These are phyloP conservation scores for Phodopus roborovskii DNA, from an alignment of 2,113 vertebrate genomes.

Conservation along the genomic window DNA sequence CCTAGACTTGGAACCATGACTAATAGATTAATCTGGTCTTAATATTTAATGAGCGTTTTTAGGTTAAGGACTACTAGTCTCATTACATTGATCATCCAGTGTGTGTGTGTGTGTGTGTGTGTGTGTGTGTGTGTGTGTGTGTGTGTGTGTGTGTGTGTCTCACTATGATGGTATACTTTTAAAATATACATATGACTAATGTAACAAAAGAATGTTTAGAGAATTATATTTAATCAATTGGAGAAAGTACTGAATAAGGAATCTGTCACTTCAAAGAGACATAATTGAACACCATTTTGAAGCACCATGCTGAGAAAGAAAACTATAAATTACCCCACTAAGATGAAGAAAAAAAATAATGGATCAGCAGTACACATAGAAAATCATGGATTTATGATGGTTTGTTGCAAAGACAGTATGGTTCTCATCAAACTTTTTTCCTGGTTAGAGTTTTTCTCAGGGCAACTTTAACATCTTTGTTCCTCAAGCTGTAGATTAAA, in stretches of 20 bases:
- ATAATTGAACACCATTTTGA: background rate
- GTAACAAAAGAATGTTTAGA: background rate
- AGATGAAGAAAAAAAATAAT: too few species aligned
- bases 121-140: too few species aligned
- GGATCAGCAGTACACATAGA: background rate
- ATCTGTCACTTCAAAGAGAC: background rate
- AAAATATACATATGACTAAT: background rate
- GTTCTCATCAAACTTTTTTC: background rate
- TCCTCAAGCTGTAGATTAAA: conserved; percentile 52
- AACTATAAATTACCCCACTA: background rate
- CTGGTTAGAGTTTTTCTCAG: background rate
- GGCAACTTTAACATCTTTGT: conserved; percentile 50
- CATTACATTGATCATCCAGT: too few species aligned
- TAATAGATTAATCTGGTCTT: background rate
- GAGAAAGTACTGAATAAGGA: background rate
- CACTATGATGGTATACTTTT: background rate
- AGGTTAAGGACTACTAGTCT: accelerated
- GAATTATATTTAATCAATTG: background rate
- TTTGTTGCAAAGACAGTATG: background rate
- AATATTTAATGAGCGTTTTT: background rate
- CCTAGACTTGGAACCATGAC: accelerated
- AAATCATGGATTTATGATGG: background rate
- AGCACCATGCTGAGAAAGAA: background rate
- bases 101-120: background rate
- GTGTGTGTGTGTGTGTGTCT: too few species aligned